Base-by-base conservation (phyloP, 1,140 invertebrate genomes). In the Thrips palmi region DNA sequence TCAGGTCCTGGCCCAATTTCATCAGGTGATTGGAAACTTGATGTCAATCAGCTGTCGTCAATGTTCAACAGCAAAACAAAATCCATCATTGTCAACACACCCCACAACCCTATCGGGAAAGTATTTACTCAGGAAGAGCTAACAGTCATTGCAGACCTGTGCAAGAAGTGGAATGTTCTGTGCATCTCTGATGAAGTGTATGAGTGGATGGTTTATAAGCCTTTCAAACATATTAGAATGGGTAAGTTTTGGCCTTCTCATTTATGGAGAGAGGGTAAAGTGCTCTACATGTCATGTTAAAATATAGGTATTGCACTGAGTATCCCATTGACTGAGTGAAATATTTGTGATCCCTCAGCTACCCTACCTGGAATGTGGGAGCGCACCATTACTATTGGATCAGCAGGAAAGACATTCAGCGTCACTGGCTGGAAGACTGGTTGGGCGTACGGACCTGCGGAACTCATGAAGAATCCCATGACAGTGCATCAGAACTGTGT, bases 121-220 rank as follows among this genome's bases (percentile, higher is more conserved):
- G 85, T 94, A 21, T 85, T 83, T 48, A 71, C 64, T 2, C 45
- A 56, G 1, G 53, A 70, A 8, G 82, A 87, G 53, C 52, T 86
- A 37, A 62, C 80, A 45, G 59, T 75, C 36, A 86, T 98, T 48
- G 89, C 57, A 63, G 52, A 75, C 48, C 60, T 98, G 27, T 94
- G 88, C 50, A 85, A 82, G 49, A 91, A 97, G 54, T 77, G 87
- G 68, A 78, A 98, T 57, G 76, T 82, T 4, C 58, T 97, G 4
- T 89, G 87, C 39, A 62, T 98, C 15, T 78, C 86, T 5, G 93
- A 98, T 62, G 94, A 98, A 60, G 94, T 99, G 1, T 99, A 98
- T 47, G 93, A 99, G 59, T 97, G 89, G 85, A 71, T 98, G 47
- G 78, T 89, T 14, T 97, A 85, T 53, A 70, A 82, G 51, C 78